Conservation (phyloP, 1,140 invertebrate species). For the Drosophila arizonae region DNA sequence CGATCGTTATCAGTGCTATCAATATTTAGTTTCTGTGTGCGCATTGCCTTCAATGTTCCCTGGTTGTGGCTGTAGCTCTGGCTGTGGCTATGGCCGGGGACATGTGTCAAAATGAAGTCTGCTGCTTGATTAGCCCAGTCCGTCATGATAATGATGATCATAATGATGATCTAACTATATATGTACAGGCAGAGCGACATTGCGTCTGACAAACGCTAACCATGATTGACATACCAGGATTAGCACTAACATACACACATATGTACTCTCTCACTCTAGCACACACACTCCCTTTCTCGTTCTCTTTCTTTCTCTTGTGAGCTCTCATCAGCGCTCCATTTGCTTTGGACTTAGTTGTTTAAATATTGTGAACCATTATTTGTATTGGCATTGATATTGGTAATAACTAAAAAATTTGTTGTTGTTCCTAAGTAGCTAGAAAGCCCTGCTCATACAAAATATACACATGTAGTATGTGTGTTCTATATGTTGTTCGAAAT, state of each 20-base stretch:
- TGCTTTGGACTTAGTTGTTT: conserved; percentile 68
- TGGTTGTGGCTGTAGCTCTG: neutral
- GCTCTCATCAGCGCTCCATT: conserved; percentile 52
- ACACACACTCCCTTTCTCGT: conserved; percentile 23
- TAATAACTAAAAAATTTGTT: conserved; percentile 70
- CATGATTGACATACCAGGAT: conserved; percentile 75
- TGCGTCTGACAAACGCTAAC: conserved; percentile 32
- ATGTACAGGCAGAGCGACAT: conserved; percentile 42
- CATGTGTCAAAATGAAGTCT: conserved; percentile 74
- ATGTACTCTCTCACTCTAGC: conserved; percentile 6
- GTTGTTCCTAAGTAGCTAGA: conserved; percentile 46
- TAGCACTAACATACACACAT: conserved; percentile 63
- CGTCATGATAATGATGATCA: conserved; percentile 27
- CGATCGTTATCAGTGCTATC: conserved; percentile 68
- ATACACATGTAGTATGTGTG: conserved; percentile 12
- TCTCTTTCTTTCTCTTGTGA: conserved; percentile 1
- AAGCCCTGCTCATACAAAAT: conserved; percentile 42
- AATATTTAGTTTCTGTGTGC: conserved; percentile 71
- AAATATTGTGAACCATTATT: conserved; percentile 59
- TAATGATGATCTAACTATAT: conserved; percentile 10
- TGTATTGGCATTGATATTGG: conserved; percentile 76
- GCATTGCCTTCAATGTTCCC: conserved; percentile 14
- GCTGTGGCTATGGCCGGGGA: neutral
- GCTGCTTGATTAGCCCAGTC: conserved; percentile 40
- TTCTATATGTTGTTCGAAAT: conserved; percentile 35